Base-by-base conservation (phyloP, 1,140 invertebrate species). In the Hesperophylax magnus region DNA sequence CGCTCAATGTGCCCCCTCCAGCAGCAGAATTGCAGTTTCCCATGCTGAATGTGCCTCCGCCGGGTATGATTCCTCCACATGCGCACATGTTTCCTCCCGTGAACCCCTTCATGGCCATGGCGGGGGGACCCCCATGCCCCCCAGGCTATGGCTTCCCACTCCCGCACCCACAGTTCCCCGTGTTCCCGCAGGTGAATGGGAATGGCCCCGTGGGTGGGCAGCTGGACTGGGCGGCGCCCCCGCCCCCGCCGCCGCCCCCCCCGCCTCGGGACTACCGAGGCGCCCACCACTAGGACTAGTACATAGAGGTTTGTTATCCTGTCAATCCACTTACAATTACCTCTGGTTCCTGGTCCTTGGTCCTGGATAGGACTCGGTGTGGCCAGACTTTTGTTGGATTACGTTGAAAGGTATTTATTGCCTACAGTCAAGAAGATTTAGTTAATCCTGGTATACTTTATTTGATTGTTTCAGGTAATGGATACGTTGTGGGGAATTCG, bases 391-490 rank as follows among this genome's bases (percentile, higher is more conserved):
- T n/a, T 52, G 69, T 54, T 74, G 69, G 20, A 56, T 76, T 60
- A 60, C 56, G 39, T 61, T 27, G 22, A 24, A 61, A 27, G 54
- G 31, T 60, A 58, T 76, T 54, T 60, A 18, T 58, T 31, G 54
- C 14, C 17, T 39, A 18, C 20, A 47, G 72, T 31, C 15, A 31
- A 20, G 76, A 52, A 52, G 31, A 20, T 77, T 65, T 65, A 78
- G 63, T 81, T 81, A 81, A 84, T 81, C 60, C 71, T 81, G 65
- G 77, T 81, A 79, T 71, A 65, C 74, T 79, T 79, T 63, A 74
- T 83, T 79, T 58, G 22, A 77, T 83, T 84, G 79, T 84, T 81
- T 39, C 82, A 84, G 82, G 82, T 81, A 83, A 84, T 77, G 82
- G 82, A 79, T 84, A 84, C 80, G 79, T 81, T 81, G 77, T 84